Evolutionary conservation across 2,888 invertebrate genomes (phyloP).

Genomic region (Thyatira batis): DNA sequence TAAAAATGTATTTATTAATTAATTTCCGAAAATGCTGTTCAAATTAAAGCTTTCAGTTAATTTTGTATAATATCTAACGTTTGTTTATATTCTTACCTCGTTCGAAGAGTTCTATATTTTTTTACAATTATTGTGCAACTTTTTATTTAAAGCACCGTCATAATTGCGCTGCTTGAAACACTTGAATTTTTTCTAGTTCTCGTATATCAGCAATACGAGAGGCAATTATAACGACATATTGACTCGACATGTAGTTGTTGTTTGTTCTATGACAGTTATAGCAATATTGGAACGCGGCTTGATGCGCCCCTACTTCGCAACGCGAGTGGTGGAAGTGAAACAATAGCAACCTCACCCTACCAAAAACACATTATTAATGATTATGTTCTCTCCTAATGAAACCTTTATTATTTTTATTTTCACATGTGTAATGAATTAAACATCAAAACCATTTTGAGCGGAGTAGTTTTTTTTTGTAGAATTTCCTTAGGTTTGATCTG

Average conservation of each 20-base stretch:
- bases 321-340: slow-evolving; percentile 32
- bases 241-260: slow-evolving; percentile 55
- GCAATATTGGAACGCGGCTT: slow-evolving; percentile 39
- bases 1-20: no score
- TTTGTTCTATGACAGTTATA: slow-evolving; percentile 56
- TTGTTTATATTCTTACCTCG: neutral
- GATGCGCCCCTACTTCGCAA: slow-evolving; percentile 32
- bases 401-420: slow-evolving; percentile 34
- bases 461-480: slow-evolving; percentile 39
- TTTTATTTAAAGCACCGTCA: slow-evolving; percentile 54
- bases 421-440: slow-evolving; percentile 42
- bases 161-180: slow-evolving; percentile 44
- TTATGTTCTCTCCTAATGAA: slow-evolving; percentile 52
- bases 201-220: slow-evolving; percentile 45
- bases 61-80: no score
- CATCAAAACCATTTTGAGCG: no score
- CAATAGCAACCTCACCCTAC: slow-evolving; percentile 41
- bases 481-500: no score
- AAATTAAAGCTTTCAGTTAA: no score
- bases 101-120: no score
- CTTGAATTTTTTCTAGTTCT: slow-evolving; percentile 49
- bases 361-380: slow-evolving; percentile 57
- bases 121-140: slow-evolving; percentile 21
- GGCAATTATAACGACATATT: slow-evolving; percentile 69
- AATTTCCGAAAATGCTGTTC: no score